A percentile compares a stretch with the other conserved stretches of the same genome.
Evolutionary conservation across 2,888 invertebrate genomes (phyloP).

Genomic region (Apodemia hepburni): DNA sequence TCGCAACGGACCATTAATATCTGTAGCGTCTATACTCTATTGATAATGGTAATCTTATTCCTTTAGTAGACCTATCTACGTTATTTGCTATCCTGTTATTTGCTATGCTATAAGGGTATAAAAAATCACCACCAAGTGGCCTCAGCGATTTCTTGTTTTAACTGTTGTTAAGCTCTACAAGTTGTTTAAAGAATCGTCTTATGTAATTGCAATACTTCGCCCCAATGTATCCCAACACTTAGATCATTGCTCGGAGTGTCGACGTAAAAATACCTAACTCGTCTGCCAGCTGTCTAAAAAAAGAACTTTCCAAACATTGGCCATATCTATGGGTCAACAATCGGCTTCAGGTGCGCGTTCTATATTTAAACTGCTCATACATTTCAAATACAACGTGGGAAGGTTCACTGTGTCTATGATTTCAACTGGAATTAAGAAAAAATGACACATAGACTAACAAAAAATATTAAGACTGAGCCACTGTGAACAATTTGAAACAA

Average conservation of each 20-base stretch:
- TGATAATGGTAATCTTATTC: too few species aligned
- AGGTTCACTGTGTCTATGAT: background rate
- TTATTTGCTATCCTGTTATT: too few species aligned
- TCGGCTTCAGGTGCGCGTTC: slow-evolving; percentile 9
- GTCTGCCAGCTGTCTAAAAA: slow-evolving; percentile 9
- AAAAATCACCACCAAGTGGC: too few species aligned
- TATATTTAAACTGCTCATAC: slow-evolving; percentile 1
- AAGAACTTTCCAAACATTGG: slow-evolving; percentile 12
- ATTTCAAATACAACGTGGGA: background rate
- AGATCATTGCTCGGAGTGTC: slow-evolving; percentile 4
- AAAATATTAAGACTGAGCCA: too few species aligned
- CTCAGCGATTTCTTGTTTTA: background rate
- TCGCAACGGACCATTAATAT: too few species aligned
- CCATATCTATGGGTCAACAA: slow-evolving; percentile 11
- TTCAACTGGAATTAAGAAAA: background rate
- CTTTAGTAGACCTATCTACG: too few species aligned
- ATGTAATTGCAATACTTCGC: background rate
- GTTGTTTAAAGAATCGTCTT: background rate
- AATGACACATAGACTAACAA: too few species aligned
- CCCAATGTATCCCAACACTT: slow-evolving; percentile 1
- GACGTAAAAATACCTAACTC: slow-evolving; percentile 14
- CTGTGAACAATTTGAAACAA: too few species aligned
- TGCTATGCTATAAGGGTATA: too few species aligned
- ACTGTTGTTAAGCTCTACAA: background rate
- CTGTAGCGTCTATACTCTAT: too few species aligned